Evolutionary conservation across 2,888 invertebrate species (phyloP), one percentile per base, ranked within the genome.

Genomic region (Agrenia bidenticulata): DNA sequence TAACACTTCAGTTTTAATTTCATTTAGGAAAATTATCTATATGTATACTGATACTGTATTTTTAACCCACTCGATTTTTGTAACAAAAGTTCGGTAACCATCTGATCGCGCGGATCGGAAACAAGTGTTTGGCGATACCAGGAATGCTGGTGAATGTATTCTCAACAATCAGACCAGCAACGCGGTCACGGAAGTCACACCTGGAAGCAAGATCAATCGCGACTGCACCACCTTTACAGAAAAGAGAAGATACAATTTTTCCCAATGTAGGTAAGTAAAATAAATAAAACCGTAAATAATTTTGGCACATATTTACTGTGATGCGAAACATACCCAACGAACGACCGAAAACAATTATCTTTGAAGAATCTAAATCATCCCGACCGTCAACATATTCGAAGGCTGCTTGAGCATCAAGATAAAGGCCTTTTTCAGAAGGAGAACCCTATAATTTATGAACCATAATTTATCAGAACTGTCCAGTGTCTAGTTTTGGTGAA

Each of bases 141-240:
- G 94, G 94, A 80, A 97, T 91, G 79, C 90, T 91, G 2, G 94
- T 94, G 78, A 97, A 97, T 2, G 95, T 95, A 80, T 97, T 97
- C 81, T 97, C 96, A 19, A 96, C 86, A 73, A 97, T 86, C 69
- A 94, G 81, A 74, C 90, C 92, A 87, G 91, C 89, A 69, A 95
- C 86, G 82, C 88, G 88, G 76, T 86, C 86, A 42, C 87, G 84
- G 80, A 90, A 91, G 73, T 89, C 87, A 19, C 87, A 83, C 77
- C 88, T 86, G 21, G 89, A 86, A 1, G 90, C 90, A 66, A 94
- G 83, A 81, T 94, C 91, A 73, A 95, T 89, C 1, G 93, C 94
- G 61, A 97, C 89, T 17, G 94, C 95, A 42, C 95, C 96, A 75
- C 96, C 95, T 85, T 79, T 61, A 78, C 15, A 4, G 45, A 5